Evolutionary conservation across 1,140 invertebrate genomes (phyloP).

Genomic region (Telenomus remus): DNA sequence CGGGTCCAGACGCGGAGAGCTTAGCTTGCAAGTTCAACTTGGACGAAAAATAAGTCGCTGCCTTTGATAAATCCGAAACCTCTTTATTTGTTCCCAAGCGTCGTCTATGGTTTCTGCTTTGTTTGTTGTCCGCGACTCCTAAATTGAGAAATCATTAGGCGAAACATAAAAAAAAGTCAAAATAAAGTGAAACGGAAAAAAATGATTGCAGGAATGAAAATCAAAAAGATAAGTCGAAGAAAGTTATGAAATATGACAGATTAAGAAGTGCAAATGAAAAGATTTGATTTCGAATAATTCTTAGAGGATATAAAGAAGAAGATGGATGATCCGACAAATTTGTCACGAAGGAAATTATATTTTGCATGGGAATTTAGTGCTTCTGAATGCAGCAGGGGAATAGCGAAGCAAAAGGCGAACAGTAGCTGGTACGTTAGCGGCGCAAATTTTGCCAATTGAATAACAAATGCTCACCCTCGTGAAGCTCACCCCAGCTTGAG

Average conservation of each 20-base stretch:
- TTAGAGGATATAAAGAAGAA: neutral
- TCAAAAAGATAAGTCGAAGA: neutral
- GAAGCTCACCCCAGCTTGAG: conserved; percentile 68
- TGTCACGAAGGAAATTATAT: conserved; percentile 22
- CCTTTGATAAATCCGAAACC: conserved; percentile 56
- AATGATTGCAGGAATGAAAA: neutral
- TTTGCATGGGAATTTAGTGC: conserved; percentile 19
- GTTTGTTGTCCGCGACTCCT: conserved; percentile 42
- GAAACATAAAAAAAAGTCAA: no score
- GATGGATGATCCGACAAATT: neutral
- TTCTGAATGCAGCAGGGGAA: conserved; percentile 4
- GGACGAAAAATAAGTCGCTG: conserved; percentile 54
- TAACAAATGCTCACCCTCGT: conserved; percentile 73
- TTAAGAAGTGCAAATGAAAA: no score
- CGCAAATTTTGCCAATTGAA: conserved; percentile 70
- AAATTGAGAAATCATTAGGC: conserved; percentile 56
- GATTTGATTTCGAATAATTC: neutral
- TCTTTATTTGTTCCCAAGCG: conserved; percentile 42
- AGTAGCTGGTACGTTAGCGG: conserved; percentile 52
- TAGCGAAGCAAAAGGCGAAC: conserved; percentile 30
- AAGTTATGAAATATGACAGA: neutral
- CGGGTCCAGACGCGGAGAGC: conserved; percentile 25
- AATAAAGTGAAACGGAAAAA: conserved; percentile 14
- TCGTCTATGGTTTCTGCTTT: conserved; percentile 9
- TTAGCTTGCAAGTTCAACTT: conserved; percentile 34